Percentiles rank a stretch among this genome's conserved stretches.
These are phyloP conservation scores for Mesorhabditis spiculigera DNA, from an alignment of 2,888 invertebrate species.

Conservation along the genomic window DNA sequence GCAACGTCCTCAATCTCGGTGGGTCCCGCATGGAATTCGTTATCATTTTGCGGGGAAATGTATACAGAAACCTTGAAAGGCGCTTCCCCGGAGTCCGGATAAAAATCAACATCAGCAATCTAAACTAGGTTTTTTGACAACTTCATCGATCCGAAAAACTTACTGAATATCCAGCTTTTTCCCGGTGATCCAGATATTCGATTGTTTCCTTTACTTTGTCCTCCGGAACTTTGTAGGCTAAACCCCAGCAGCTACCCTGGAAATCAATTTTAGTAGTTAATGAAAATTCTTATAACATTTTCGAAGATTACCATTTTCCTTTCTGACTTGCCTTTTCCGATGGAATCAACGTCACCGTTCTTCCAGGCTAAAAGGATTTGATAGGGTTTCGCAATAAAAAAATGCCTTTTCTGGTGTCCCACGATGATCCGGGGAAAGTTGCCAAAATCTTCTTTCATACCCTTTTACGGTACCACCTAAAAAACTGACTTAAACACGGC, in stretches of 20 bases:
- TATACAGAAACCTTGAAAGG: constrained; percentile 39
- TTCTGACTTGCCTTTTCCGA: constrained; percentile 22
- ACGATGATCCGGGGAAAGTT: constrained; percentile 88
- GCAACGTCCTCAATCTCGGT: constrained; percentile 78
- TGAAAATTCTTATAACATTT: too few relatives aligned
- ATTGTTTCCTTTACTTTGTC: constrained; percentile 70
- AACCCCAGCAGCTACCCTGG: constrained; percentile 78
- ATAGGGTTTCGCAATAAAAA: constrained; percentile 12
- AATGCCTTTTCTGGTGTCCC: constrained; percentile 77
- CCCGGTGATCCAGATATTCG: constrained; percentile 80
- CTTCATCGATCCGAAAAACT: constrained; percentile 2
- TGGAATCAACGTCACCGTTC: constrained; percentile 47
- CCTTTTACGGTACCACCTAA: constrained; percentile 75
- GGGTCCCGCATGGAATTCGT: constrained; percentile 76
- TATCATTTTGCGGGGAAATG: constrained; percentile 59
- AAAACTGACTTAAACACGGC: background rate
- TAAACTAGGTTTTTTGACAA: background rate
- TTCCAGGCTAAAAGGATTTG: constrained; percentile 35
- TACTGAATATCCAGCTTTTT: constrained; percentile 85
- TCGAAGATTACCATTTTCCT: too few relatives aligned
- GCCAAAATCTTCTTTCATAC: constrained; percentile 80
- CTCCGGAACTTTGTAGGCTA: constrained; percentile 80
- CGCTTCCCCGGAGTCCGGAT: constrained; percentile 13
- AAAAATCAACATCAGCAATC: background rate
- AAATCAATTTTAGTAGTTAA: constrained; percentile 22